A percentile compares a stretch with the other conserved stretches of the same genome.
phyloP scores from a whole-genome alignment of 2,113 vertebrate species.

The Morphnarchus princeps region DNA sequence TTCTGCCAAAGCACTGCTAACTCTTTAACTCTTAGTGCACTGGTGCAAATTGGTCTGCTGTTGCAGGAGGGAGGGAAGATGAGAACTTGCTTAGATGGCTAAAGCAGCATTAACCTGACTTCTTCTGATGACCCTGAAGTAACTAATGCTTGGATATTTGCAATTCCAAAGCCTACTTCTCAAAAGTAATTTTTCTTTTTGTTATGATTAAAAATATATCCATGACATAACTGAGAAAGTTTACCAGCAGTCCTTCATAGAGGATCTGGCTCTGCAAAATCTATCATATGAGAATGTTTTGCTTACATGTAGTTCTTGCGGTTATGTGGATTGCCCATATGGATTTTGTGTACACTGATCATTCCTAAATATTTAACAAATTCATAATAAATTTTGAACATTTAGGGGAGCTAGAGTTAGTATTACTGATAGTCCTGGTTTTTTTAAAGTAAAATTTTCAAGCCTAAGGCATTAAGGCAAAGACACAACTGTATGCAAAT shows the following conservation, averaged over 20 bases:
- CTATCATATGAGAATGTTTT: not conserved
- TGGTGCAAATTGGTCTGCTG: not conserved
- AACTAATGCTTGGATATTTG: not conserved
- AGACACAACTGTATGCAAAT: not conserved
- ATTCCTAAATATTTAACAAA: not conserved
- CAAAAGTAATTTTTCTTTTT: not conserved
- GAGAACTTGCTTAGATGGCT: not conserved
- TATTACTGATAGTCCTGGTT: not conserved
- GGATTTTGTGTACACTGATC: not conserved
- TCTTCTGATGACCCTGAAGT: not conserved
- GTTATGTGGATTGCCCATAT: not conserved
- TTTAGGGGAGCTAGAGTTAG: not conserved
- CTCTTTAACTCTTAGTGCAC: not conserved
- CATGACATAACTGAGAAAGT: not conserved
- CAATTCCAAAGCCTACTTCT: not conserved
- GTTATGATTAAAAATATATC: not conserved
- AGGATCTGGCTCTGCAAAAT: not conserved
- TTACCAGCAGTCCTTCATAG: not conserved
- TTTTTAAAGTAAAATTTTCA: not conserved
- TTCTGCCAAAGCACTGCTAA: not conserved
- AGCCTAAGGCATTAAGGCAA: not conserved
- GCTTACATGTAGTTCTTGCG: not conserved
- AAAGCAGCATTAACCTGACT: rapidly evolving
- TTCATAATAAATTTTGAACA: not conserved
- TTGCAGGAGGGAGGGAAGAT: not conserved